Percentiles rank a stretch among this genome's conserved stretches.
Evolutionary conservation across 2,888 invertebrate species (phyloP).

Genomic region (Scaptomyza reducta): DNA sequence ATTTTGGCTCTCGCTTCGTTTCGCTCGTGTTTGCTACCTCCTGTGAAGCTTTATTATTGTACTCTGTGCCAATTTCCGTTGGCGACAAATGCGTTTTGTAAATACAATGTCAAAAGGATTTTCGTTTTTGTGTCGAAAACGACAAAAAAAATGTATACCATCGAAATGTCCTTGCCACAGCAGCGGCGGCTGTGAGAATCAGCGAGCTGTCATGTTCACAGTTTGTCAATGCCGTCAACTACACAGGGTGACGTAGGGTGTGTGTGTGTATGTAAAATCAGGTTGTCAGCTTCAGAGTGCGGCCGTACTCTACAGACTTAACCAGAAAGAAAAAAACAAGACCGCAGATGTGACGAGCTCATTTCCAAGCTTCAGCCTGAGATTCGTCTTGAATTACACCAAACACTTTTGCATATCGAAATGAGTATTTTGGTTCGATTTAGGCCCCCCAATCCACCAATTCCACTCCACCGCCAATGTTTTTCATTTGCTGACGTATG

Average conservation of each 20-base stretch:
- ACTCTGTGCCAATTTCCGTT: conserved; percentile 71
- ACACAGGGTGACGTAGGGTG: conserved; percentile 21
- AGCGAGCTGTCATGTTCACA: conserved; percentile 53
- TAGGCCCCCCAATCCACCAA: conserved; percentile 24
- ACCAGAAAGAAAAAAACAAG: conserved; percentile 8
- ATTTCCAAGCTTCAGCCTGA: conserved; percentile 36
- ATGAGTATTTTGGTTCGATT: conserved; percentile 53
- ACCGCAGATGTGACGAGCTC: conserved; percentile 54
- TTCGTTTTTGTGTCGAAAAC: conserved; percentile 49
- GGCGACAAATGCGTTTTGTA: conserved; percentile 73
- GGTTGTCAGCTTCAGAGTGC: conserved; percentile 1
- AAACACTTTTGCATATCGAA: conserved; percentile 15
- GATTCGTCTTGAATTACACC: conserved; percentile 23
- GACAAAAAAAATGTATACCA: conserved; percentile 49
- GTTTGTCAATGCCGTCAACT: conserved; percentile 47
- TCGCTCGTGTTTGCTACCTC: conserved; percentile 42
- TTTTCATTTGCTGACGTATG: conserved; percentile 18
- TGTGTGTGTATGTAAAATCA: no score
- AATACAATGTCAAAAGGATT: conserved; percentile 75
- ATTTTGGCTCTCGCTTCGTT: conserved; percentile 21
- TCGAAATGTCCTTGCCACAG: conserved; percentile 39
- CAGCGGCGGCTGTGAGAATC: conserved; percentile 20
- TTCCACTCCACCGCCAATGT: neutral
- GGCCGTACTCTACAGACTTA: conserved; percentile 26
- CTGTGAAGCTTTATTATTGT: conserved; percentile 67